Conservation (phyloP, 1,140 invertebrate species). For the Penaeus chinensis region DNA sequence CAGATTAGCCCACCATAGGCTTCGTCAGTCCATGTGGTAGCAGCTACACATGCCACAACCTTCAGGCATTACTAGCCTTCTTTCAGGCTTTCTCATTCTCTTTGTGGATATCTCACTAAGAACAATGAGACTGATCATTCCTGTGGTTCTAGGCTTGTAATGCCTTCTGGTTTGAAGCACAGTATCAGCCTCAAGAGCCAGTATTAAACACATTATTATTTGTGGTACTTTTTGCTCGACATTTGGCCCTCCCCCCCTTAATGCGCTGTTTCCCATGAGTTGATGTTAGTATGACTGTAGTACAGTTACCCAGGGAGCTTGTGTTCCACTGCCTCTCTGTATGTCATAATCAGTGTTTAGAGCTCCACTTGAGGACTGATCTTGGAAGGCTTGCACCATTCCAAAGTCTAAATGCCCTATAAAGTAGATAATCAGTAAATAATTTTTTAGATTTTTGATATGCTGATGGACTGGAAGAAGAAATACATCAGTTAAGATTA, state of each 20-base stretch:
- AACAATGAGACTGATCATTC: too few species aligned
- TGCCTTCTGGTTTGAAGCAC: slow-evolving; percentile 28
- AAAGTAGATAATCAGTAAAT: too few species aligned
- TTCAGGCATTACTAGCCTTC: slow-evolving; percentile 45
- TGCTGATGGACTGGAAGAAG: too few species aligned
- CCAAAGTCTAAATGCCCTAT: too few species aligned
- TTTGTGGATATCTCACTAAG: too few species aligned
- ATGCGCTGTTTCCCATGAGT: slow-evolving; percentile 18
- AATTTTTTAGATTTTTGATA: too few species aligned
- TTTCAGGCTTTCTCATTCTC: slow-evolving; percentile 14
- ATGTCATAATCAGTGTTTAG: too few species aligned
- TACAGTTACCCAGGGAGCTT: not conserved
- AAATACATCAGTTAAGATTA: too few species aligned
- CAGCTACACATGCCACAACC: slow-evolving; percentile 37
- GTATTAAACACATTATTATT: slow-evolving; percentile 34
- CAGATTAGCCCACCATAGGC: slow-evolving; percentile 27
- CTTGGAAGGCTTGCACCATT: too few species aligned
- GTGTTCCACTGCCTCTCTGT: too few species aligned
- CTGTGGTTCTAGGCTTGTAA: slow-evolving; percentile 42
- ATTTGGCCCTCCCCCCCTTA: slow-evolving; percentile 24
- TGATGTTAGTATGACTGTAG: slow-evolving; percentile 25
- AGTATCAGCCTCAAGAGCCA: slow-evolving; percentile 38
- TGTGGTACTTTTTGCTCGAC: slow-evolving; percentile 30
- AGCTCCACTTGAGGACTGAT: too few species aligned
- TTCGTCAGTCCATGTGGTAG: slow-evolving; percentile 52